Conservation (phyloP, 2,797 vertebrate genomes). For the Ficedula albicollis region DNA sequence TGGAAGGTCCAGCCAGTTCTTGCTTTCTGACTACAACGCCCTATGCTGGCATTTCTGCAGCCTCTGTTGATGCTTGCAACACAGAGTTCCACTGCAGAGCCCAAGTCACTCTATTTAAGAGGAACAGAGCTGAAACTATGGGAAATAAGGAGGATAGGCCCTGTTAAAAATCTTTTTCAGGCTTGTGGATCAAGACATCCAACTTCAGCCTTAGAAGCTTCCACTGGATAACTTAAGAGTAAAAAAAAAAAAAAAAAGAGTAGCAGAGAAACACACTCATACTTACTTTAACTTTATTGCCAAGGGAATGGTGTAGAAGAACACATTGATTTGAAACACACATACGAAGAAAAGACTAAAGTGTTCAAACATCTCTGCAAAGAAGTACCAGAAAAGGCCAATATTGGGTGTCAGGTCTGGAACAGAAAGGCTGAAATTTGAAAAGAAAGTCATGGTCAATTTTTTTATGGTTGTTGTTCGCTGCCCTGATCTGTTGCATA, state of each 20-base stretch:
- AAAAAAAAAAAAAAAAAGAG: background rate
- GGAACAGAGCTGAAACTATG: background rate
- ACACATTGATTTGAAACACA: slow-evolving; percentile 98
- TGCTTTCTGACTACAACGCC: background rate
- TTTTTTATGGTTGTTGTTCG: background rate
- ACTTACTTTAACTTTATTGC: slow-evolving; percentile 95
- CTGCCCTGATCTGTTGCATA: background rate
- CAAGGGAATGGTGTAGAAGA: slow-evolving; percentile 97
- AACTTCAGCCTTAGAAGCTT: background rate
- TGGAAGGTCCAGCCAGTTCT: background rate
- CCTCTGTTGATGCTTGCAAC: background rate
- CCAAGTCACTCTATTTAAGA: background rate
- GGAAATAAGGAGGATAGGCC: background rate
- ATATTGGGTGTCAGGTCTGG: slow-evolving; percentile 98
- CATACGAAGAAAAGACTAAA: slow-evolving; percentile 98
- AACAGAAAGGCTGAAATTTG: slow-evolving; percentile 88
- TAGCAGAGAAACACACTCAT: slow-evolving; percentile 46
- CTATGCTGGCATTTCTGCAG: background rate
- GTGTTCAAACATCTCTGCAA: slow-evolving; percentile 99
- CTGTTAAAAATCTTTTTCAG: background rate
- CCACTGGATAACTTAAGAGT: background rate
- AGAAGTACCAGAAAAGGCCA: slow-evolving; percentile 99
- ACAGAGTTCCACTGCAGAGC: background rate
- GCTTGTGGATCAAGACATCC: background rate
- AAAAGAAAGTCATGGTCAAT: slow-evolving; percentile 39